Base-by-base conservation (phyloP, 2,888 invertebrate genomes). In the Brachyopa scutellaris region DNA sequence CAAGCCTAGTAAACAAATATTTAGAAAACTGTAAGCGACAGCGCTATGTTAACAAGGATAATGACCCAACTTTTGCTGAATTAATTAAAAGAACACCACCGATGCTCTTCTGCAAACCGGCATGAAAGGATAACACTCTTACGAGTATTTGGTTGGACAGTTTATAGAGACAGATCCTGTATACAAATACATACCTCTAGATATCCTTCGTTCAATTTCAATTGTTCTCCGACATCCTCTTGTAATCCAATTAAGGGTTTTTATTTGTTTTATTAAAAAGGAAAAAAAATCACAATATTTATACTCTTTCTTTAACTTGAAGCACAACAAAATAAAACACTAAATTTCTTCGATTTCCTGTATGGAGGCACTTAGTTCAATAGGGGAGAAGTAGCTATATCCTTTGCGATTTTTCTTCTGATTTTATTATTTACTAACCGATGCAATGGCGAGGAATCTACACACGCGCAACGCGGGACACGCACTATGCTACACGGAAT, bases 331-430 rank as follows among this genome's bases (percentile, higher is more conserved):
- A 29, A 23, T 5, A 26, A 26, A 23, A 23, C 31, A 21, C 45
- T 49, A 17, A 38, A 49, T 51, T 38, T 53, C 13, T 13, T 21
- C 11, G 51, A 66, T 66, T 79, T 79, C 72, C 51, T 51, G 59
- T 38, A 42, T n/a, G n/a, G 36, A 73, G 61, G 79, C 79, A 79
- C 72, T 79, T 73, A 15, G 66, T 59, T 78, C 61, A 53, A 53
- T 53, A n/a, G n/a, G 21, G 21, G 31, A 69, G 45, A 76, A 51
- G 21, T 61, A 5, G 3, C 26, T 26, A 21, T 51, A 51, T 42
- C 31, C 8, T 26, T 21, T 53, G 15, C 23, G 38, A 77, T 47
- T 55, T n/a, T 53, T 26, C 33, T 67, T 33, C 17, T 17, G 33
- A 67, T 42, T 67, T 55, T 57, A 53, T 64, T 62, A 49, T 66